Evolutionary conservation across 2,113 vertebrate genomes (phyloP), one percentile per base, ranked within the genome.

Genomic region (Monarcha castaneiventris): DNA sequence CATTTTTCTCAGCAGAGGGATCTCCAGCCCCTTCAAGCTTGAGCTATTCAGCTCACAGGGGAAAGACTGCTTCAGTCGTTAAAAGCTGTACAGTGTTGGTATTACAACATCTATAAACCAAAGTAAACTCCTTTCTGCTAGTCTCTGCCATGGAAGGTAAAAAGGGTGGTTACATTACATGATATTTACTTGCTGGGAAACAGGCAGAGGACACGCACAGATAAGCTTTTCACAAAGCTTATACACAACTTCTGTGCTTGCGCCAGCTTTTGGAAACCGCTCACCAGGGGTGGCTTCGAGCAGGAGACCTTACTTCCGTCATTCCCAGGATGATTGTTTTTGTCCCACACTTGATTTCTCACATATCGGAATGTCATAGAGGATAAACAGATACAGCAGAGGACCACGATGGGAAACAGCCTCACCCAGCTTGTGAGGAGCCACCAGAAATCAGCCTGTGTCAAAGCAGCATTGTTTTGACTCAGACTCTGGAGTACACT

Each of bases 401-500:
- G 23, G 13, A n/a, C 29, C 25, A n/a, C 9, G 9, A n/a, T 1
- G 3, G 46, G 16, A 43, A 94, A 20, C 4, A 29, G 19, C 63
- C 63, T 77, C 39, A 25, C 55, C 49, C 71, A 74, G 64, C 32
- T 92, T 35, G 1, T 35, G 29, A 58, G 19, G 51, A 91, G 79
- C 59, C 76, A 20, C 33, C 63, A 80, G 68, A 62, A 90, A 27
- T n/a, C 13, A 83, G 37, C 22, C 71, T 78, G 9, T 75, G 37
- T 84, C 88, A 90, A 74, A 93, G 69, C 74, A 64, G 73, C 27
- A 80, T 84, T 92, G 76, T 94, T 89, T 83, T 58, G 22, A 71
- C 56, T 69, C 64, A 49, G 56, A n/a, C 43, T 83, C 49, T 62
- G 55, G 35, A 90, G 30, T 51, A 64, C 30, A 21, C 51, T 69